Evolutionary conservation across 2,113 vertebrate genomes (phyloP).

Genomic region (Vombatus ursinus): DNA sequence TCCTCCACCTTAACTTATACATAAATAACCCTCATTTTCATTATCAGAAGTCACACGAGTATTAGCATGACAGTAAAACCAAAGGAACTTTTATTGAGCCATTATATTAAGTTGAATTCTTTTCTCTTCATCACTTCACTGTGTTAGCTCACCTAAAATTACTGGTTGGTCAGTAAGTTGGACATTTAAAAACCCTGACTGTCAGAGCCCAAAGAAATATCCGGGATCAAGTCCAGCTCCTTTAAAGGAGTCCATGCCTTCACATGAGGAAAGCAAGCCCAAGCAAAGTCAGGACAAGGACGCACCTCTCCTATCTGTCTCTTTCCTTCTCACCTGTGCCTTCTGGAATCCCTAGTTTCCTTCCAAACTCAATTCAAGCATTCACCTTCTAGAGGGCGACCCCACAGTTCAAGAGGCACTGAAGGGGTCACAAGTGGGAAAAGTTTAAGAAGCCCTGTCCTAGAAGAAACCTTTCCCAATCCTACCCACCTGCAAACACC

Average conservation of each 20-base stretch:
- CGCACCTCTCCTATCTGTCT: background rate
- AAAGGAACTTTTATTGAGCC: background rate
- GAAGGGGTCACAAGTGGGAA: too few species aligned
- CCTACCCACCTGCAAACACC: background rate
- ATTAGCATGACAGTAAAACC: background rate
- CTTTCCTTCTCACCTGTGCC: background rate
- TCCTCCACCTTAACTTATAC: background rate
- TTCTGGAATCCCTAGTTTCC: background rate
- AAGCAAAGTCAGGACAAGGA: background rate
- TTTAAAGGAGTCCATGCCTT: background rate
- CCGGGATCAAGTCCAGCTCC: background rate
- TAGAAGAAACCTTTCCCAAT: background rate
- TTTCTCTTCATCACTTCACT: background rate
- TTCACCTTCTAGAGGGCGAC: background rate
- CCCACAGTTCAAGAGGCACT: too few species aligned
- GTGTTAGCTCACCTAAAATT: background rate
- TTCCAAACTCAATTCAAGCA: background rate
- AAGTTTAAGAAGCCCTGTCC: too few species aligned
- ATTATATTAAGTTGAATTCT: background rate
- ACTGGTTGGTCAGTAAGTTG: background rate
- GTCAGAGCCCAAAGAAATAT: background rate
- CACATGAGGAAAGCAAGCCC: background rate
- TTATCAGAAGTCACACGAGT: background rate
- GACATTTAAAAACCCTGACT: background rate
- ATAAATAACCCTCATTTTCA: background rate